Base-by-base conservation (phyloP, 2,888 invertebrate genomes). In the Leptothorax acervorum region DNA sequence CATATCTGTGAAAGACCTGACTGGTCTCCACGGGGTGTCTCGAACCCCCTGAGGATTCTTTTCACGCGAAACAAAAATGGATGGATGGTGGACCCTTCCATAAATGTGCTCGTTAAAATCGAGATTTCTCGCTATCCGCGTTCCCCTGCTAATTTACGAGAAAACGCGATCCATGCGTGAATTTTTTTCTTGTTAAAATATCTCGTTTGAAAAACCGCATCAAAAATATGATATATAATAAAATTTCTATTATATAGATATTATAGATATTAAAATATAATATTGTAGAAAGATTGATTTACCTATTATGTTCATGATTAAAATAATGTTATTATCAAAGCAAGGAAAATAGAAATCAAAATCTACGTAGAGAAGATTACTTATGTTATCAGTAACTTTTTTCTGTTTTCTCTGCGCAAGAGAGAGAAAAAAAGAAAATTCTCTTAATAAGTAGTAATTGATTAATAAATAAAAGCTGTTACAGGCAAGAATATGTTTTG, bases 61-160 rank as follows among this genome's bases (percentile, higher is more conserved):
- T 78, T 78, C 78, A 78, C 55, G 23, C 70, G 42, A 68, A 68
- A 57, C 57, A 68, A 68, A 78, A 78, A 78, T 78, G 45, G 68
- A 66, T 66, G 35, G 45, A 62, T 53, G 66, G 23, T 31, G 31
- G 78, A 57, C 78, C 78, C 70, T 68, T 78, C 68, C 23, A 70
- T 78, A 78, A 78, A 78, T 23, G 70, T 70, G 68, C 70, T 78
- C 55, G 78, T 78, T 78, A 78, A 78, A 78, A 78, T 57, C 70
- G 45, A 15, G 78, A 78, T 68, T 78, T 78, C 68, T 68, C 68
- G n/a, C 57, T 78, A n/a, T 45, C 35, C 35, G 70, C 78, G 23
- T 78, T 42, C 9, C 31, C 42, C 57, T 76, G 15, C 3, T 42
- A 78, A 78, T 78, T 78, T 68, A 57, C 9, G 35, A 55, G 55